Conservation (phyloP, 1,140 invertebrate species). For the Berghia stephanieae region DNA sequence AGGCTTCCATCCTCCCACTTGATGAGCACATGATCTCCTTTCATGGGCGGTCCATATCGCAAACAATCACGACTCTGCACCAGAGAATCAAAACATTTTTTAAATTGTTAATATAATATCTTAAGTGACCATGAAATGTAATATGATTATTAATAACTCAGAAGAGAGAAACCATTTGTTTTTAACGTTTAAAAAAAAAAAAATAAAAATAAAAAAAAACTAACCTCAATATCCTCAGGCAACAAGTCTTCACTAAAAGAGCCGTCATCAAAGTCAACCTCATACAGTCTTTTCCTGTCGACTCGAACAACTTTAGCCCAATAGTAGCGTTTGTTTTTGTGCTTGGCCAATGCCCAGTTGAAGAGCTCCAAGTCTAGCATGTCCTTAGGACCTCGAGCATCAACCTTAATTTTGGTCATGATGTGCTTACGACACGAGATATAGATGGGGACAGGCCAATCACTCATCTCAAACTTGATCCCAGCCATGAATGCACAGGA, state of each 20-base stretch:
- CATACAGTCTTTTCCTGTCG: conserved; percentile 70
- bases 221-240: conserved; percentile 67
- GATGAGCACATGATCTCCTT: conserved; percentile 69
- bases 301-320: conserved; percentile 70
- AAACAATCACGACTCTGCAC: conserved; percentile 48
- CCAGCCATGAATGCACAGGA: conserved; percentile 69
- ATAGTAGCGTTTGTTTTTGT: conserved; percentile 75
- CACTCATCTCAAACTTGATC: conserved; percentile 65
- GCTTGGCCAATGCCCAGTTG: conserved; percentile 73
- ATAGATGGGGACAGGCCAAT: conserved; percentile 67
- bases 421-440: conserved; percentile 68
- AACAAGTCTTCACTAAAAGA: conserved; percentile 74
- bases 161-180: too few species aligned
- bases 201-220: too few species aligned
- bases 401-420: conserved; percentile 35
- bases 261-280: conserved; percentile 75
- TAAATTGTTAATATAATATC: too few species aligned
- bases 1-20: conserved; percentile 73
- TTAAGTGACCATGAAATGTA: too few species aligned
- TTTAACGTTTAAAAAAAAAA: too few species aligned
- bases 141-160: too few species aligned
- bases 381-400: conserved; percentile 34
- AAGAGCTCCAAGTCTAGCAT: conserved; percentile 56
- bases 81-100: too few species aligned
- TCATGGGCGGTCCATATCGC: conserved; percentile 63